These are phyloP conservation scores for Zophobas atratus DNA, from an alignment of 1,140 invertebrate species.

Conservation along the genomic window DNA sequence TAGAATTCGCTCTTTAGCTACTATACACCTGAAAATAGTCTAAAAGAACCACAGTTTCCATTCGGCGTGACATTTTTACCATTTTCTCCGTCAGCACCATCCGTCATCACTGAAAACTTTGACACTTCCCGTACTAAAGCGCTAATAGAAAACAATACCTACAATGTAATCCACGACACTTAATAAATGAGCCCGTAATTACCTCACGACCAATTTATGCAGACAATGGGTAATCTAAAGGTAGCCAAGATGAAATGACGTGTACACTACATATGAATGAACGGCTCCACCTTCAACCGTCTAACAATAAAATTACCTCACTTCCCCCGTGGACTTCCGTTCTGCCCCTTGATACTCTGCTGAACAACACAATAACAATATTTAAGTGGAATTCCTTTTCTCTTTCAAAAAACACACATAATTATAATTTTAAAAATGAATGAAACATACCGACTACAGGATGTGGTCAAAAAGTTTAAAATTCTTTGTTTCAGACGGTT, in stretches of 20 bases:
- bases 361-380: slow-evolving; percentile 37
- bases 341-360: slow-evolving; percentile 28
- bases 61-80: no score
- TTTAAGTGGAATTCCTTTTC: slow-evolving; percentile 44
- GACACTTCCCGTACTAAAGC: no score
- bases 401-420: slow-evolving; percentile 10
- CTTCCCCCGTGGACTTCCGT: slow-evolving; percentile 54
- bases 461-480: slow-evolving; percentile 23
- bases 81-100: no score
- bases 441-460: slow-evolving; percentile 2
- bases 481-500: background rate
- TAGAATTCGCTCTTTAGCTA: no score
- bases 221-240: slow-evolving; percentile 53
- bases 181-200: slow-evolving; percentile 41
- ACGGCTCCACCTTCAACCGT: slow-evolving; percentile 52
- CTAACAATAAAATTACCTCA: slow-evolving; percentile 57
- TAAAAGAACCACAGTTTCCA: no score
- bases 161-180: slow-evolving; percentile 4
- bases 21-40: no score
- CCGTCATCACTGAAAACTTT: no score
- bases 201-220: slow-evolving; percentile 17
- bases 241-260: slow-evolving; percentile 52
- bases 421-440: slow-evolving; percentile 12
- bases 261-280: slow-evolving; percentile 52
- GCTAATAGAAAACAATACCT: slow-evolving; percentile 1